A percentile compares a stretch with the other conserved stretches of the same genome.
phyloP scores from a whole-genome alignment of 2,888 invertebrate genomes.

The Troglohyphantes excavatus region DNA sequence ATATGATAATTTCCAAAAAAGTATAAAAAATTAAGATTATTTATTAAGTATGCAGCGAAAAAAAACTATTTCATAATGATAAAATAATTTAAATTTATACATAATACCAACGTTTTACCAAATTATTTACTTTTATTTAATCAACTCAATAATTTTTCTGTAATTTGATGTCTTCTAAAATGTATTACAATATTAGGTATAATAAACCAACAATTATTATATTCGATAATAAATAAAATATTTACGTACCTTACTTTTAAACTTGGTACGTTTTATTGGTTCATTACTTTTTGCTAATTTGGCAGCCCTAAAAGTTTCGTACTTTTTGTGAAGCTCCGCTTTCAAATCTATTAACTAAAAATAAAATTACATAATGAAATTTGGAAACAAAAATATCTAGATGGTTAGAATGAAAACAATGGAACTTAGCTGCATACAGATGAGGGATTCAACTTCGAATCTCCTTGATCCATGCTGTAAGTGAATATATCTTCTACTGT shows the following conservation, averaged over 20 bases:
- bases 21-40: too few species aligned
- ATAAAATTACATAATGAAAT: not conserved
- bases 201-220: too few species aligned
- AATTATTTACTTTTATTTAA: too few species aligned
- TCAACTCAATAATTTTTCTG: too few species aligned
- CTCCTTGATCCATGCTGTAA: conserved; percentile 28
- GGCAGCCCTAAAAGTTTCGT: conserved; percentile 37
- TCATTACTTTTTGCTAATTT: conserved; percentile 35
- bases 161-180: too few species aligned
- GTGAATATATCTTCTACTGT: not conserved
- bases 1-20: too few species aligned
- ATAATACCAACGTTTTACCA: too few species aligned
- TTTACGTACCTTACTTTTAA: conserved; percentile 51
- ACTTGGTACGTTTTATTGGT: conserved; percentile 1
- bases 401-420: not conserved
- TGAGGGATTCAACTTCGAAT: conserved; percentile 45
- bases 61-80: too few species aligned
- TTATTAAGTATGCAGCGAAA: too few species aligned
- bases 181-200: too few species aligned
- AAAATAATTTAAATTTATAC: too few species aligned
- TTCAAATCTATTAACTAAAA: conserved; percentile 64
- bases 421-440: conserved; percentile 26
- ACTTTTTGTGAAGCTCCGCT: conserved; percentile 72
- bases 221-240: not conserved
- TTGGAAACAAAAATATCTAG: not conserved